Percentiles rank a stretch among this genome's conserved stretches.
Conservation (phyloP, 2,888 invertebrate species). For the Crioceris asparagi region DNA sequence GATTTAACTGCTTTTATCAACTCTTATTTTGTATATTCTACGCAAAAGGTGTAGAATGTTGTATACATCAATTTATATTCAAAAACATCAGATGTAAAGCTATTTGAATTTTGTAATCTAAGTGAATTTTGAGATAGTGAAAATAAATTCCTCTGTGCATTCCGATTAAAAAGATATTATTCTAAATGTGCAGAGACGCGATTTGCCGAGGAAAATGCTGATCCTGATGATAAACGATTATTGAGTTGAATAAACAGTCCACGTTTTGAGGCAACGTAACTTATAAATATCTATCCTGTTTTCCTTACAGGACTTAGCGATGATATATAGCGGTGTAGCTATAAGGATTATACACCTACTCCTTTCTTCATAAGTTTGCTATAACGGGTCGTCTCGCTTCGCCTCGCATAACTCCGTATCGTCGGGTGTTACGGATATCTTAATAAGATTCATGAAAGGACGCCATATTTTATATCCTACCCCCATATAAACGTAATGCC, state of each 20-base stretch:
- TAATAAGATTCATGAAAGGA: constrained; percentile 77
- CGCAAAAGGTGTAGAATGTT: too few relatives aligned
- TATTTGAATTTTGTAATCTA: too few relatives aligned
- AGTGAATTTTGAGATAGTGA: too few relatives aligned
- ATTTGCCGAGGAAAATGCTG: constrained; percentile 23
- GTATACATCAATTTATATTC: too few relatives aligned
- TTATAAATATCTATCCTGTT: constrained; percentile 43
- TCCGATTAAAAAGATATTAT: too few relatives aligned
- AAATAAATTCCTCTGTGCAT: too few relatives aligned
- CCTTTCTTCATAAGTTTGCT: constrained; percentile 44
- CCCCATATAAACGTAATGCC: constrained; percentile 41
- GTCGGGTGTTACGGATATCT: constrained; percentile 57
- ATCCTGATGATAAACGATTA: constrained; percentile 38
- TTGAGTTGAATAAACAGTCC: constrained; percentile 41
- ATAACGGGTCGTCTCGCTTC: constrained; percentile 26
- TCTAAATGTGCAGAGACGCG: too few relatives aligned
- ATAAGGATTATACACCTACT: constrained; percentile 44
- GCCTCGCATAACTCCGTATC: constrained; percentile 37
- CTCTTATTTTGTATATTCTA: too few relatives aligned
- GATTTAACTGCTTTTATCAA: too few relatives aligned
- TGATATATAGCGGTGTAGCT: constrained; percentile 42
- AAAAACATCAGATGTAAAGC: too few relatives aligned
- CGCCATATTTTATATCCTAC: constrained; percentile 71
- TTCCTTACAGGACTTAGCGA: constrained; percentile 41
- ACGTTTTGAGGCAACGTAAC: constrained; percentile 38